These are phyloP conservation scores for Mayetiola destructor DNA, from an alignment of 2,888 invertebrate genomes.

Conservation along the genomic window DNA sequence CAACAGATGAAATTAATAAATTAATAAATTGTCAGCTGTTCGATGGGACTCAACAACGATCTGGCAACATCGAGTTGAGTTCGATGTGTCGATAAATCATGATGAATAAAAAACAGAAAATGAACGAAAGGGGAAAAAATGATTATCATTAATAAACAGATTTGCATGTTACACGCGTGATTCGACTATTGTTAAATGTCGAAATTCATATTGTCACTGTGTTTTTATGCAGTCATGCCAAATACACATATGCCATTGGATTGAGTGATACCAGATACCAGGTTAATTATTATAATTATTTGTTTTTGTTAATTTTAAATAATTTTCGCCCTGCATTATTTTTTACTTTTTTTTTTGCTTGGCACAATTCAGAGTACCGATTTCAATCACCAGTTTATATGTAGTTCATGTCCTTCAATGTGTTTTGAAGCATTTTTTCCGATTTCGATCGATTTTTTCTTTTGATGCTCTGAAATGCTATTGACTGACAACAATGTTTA, in stretches of 20 bases:
- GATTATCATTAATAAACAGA: too few relatives aligned
- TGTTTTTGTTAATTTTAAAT: neutral
- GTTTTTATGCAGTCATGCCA: conserved; percentile 4
- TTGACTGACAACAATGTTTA: too few relatives aligned
- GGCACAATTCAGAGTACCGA: neutral
- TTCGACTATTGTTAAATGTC: neutral
- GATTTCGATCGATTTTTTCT: neutral
- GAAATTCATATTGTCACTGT: too few relatives aligned
- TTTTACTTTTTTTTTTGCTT: neutral
- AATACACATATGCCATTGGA: conserved; percentile 5
- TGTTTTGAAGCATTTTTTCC: neutral
- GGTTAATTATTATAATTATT: conserved; percentile 11
- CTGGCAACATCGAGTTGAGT: neutral
- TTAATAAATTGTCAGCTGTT: conserved; percentile 2
- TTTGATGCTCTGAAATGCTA: too few relatives aligned
- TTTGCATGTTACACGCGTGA: conserved; percentile 11
- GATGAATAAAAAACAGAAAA: neutral
- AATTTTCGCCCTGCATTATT: neutral
- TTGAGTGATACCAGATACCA: conserved; percentile 5
- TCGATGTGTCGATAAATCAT: conserved; percentile 1
- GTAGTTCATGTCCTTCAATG: conserved; percentile 3
- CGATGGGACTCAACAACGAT: conserved; percentile 1
- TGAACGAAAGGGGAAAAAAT: too few relatives aligned
- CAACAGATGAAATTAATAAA: too few relatives aligned
- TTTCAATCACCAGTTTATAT: neutral